Evolutionary conservation across 2,888 invertebrate genomes (phyloP).

Genomic region (Erpobdella octoculata): DNA sequence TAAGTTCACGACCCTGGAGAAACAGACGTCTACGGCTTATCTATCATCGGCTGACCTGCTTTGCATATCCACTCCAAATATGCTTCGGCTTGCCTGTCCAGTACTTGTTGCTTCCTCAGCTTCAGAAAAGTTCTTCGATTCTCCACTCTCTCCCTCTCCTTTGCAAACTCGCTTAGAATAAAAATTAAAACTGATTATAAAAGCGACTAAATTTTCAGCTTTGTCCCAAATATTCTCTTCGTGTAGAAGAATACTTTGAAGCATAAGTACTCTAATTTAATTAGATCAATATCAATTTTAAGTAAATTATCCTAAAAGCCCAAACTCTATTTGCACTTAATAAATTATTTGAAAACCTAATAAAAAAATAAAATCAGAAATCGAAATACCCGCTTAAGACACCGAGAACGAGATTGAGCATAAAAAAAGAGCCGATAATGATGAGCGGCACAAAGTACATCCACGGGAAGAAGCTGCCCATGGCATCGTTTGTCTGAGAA

Average conservation of each 20-base stretch:
- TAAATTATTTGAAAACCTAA: too few relatives aligned
- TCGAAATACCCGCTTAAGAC: conserved; percentile 99
- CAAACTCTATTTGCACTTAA: too few relatives aligned
- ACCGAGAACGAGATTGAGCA: conserved; percentile 99
- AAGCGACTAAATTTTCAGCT: too few relatives aligned
- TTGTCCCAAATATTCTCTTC: too few relatives aligned
- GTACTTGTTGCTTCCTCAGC: conserved; percentile 91
- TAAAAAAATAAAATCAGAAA: too few relatives aligned
- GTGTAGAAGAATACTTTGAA: too few relatives aligned
- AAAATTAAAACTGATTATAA: background rate
- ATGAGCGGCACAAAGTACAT: conserved; percentile 99
- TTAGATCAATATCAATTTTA: background rate
- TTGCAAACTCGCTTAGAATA: conserved; percentile 88
- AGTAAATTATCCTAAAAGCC: too few relatives aligned
- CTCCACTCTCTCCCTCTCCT: conserved; percentile 99
- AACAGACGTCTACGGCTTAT: background rate
- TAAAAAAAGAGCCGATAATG: conserved; percentile 99
- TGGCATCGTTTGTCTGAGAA: conserved; percentile 95
- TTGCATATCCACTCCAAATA: conserved; percentile 99
- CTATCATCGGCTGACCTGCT: conserved; percentile 66
- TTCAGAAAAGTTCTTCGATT: conserved; percentile 98
- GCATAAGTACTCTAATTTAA: too few relatives aligned
- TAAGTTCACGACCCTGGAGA: background rate
- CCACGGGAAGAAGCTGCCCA: conserved; percentile 98
- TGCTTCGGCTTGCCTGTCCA: conserved; percentile 94